phyloP scores from a whole-genome alignment of 1,140 invertebrate genomes.

The Metopolophium dirhodum region DNA sequence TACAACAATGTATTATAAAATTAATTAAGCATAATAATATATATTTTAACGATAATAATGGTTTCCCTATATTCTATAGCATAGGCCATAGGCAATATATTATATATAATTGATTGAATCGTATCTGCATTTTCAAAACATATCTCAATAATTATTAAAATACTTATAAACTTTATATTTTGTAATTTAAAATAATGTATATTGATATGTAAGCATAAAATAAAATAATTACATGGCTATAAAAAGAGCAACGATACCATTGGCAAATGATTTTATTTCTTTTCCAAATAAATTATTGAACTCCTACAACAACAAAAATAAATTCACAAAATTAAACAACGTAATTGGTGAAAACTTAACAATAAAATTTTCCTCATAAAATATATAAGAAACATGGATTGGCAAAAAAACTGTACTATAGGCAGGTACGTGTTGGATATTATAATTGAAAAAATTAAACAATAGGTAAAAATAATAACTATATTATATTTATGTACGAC shows the following conservation, averaged over 20 bases:
- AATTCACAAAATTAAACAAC: not conserved
- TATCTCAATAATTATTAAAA: not conserved
- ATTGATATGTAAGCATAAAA: not conserved
- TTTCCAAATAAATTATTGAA: constrained; percentile 9
- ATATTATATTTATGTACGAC: not conserved
- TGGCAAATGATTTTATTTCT: constrained; percentile 1
- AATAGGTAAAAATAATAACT: not conserved
- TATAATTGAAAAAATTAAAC: not conserved
- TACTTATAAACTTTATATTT: not conserved
- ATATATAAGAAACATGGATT: not conserved
- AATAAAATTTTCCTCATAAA: not conserved
- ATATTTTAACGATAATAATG: not conserved
- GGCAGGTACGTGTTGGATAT: not conserved
- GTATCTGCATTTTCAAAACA: not conserved
- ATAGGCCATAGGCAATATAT: not conserved
- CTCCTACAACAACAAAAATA: not conserved
- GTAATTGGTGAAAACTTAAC: not conserved
- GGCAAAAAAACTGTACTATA: not conserved
- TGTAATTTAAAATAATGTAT: not conserved
- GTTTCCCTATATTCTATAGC: not conserved
- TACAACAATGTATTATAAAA: not conserved
- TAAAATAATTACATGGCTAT: constrained; percentile 46
- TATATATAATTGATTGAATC: not conserved
- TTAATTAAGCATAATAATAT: not conserved
- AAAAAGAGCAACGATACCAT: not conserved